Base-by-base conservation (phyloP, 2,888 invertebrate genomes). In the Dasysyrphus tricinctus region DNA sequence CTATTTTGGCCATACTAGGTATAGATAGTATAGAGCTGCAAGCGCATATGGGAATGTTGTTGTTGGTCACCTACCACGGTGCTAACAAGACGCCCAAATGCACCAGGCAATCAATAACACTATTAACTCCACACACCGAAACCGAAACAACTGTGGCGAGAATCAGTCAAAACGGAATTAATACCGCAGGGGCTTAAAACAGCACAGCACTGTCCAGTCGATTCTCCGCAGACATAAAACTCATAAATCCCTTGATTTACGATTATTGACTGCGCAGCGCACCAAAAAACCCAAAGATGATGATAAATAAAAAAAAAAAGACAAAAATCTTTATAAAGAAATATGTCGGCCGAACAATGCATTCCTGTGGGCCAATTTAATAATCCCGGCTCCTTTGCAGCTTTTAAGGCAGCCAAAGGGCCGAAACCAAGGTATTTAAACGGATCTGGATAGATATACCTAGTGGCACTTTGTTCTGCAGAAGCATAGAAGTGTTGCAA, bases 201-300 rank as follows among this genome's bases (percentile, higher is more conserved):
- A 86, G 74, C 72, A 54, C 29, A 19, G 24, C 29, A 29, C 7
- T 12, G 47, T 32, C 34, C 67, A 49, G 34, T 67, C 16, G 49
- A 67, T 34, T 67, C 67, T 67, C 63, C 57, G 5, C 70, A 63
- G 86, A 86, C 79, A 79, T 86, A 82, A 86, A 86, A 86, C 82
- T 86, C 82, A 86, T 86, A 86, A 86, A 86, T 86, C 86, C 86
- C 86, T 82, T 86, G 86, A 86, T 86, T 86, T 86, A 86, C 82
- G 86, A 82, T 86, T 86, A 86, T 86, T 86, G 86, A 82, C 82
- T 82, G 86, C 82, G 86, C 82, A 86, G 69, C 51, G 54, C 69
- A 29, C 69, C 78, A 74, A 72, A 74, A 72, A 82, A 82, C 82
- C 78, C 65, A 75, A 79, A 75, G 74, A 75, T 65, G 72, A 78